Conservation (phyloP, 2,888 invertebrate species). For the Philereme transversata region DNA sequence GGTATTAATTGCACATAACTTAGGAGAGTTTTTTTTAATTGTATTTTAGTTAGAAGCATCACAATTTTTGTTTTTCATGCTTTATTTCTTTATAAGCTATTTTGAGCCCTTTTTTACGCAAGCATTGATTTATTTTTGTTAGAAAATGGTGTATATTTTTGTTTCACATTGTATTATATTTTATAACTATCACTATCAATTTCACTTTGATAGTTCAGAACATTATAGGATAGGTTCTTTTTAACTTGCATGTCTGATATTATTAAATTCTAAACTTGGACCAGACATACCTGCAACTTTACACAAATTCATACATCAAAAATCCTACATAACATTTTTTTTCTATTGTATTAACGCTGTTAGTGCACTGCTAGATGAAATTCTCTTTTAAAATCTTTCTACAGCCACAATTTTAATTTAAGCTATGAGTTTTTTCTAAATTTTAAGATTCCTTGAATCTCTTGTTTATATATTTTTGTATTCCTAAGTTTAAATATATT, state of each 20-base stretch:
- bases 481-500: constrained; percentile 27
- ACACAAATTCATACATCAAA: not conserved
- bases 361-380: not conserved
- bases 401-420: constrained; percentile 19
- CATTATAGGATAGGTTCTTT: constrained; percentile 21
- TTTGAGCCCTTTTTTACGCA: not conserved
- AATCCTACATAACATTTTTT: not conserved
- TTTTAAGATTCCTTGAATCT: constrained; percentile 51
- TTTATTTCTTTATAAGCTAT: not conserved
- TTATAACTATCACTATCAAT: constrained; percentile 2
- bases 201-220: constrained; percentile 11
- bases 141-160: constrained; percentile 15
- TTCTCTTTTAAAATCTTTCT: constrained; percentile 8
- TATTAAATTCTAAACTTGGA: not conserved
- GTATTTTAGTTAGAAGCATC: constrained; percentile 26
- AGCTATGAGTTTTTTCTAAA: constrained; percentile 20
- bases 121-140: constrained; percentile 6
- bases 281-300: constrained; percentile 3
- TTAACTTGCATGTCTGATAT: constrained; percentile 19
- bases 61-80: constrained; percentile 10
- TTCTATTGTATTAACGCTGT: not conserved
- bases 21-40: constrained; percentile 15
- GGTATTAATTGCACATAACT: constrained; percentile 27
- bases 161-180: constrained; percentile 8
- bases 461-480: constrained; percentile 36